Percentiles rank a stretch among this genome's conserved stretches.
Conservation (phyloP, 2,113 vertebrate species). For the Macaca fascicularis region DNA sequence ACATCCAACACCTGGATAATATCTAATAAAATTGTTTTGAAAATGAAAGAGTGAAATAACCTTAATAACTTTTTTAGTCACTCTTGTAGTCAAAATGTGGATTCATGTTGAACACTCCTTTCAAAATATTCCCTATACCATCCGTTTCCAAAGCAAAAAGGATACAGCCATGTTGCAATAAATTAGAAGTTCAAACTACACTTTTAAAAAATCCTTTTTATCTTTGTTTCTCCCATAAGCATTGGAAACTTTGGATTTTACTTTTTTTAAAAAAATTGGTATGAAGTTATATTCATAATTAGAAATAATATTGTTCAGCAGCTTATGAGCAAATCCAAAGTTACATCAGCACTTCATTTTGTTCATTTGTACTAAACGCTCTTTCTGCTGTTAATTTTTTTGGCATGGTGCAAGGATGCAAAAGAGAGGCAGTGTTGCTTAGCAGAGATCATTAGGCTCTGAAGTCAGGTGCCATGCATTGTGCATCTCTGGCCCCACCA, state of each 20-base stretch:
- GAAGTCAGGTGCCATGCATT: background rate
- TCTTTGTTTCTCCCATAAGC: background rate
- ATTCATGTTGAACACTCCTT: background rate
- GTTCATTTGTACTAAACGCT: background rate
- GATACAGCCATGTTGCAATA: background rate
- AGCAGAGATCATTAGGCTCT: background rate
- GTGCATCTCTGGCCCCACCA: rapidly evolving
- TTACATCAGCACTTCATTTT: background rate
- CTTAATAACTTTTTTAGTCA: background rate
- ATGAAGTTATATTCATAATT: background rate
- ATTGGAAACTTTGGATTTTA: background rate
- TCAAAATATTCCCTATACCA: background rate
- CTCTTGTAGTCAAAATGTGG: background rate
- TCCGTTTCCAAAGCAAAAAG: background rate
- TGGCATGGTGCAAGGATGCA: background rate
- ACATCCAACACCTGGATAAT: background rate
- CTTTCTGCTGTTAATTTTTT: background rate
- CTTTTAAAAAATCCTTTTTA: background rate
- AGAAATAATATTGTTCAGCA: background rate
- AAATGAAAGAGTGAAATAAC: background rate
- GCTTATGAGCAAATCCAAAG: background rate
- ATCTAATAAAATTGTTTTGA: background rate
- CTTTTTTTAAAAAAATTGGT: background rate
- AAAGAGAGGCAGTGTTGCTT: background rate
- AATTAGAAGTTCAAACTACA: background rate